Conservation (phyloP, 2,113 vertebrate species). For the Myrmecophaga tridactyla region DNA sequence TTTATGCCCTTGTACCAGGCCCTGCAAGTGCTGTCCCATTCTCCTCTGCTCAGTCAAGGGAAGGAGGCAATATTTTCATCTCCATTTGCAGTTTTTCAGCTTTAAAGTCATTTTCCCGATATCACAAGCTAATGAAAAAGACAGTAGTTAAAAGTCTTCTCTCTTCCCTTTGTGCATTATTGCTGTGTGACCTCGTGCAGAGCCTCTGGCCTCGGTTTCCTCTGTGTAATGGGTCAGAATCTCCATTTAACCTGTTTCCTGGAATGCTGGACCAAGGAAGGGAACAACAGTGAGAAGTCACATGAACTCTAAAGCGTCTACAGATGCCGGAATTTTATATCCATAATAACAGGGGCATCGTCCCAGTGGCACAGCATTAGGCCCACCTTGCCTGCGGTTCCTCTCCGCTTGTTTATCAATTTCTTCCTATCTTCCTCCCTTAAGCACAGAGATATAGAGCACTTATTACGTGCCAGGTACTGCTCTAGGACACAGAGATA, state of each 20-base stretch:
- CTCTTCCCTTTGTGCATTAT: too few species aligned
- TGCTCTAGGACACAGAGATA: not conserved
- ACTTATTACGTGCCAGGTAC: not conserved
- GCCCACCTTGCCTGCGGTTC: accelerated
- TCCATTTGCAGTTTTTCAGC: not conserved
- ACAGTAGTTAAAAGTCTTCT: accelerated
- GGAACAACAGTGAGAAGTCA: not conserved
- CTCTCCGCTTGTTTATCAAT: not conserved
- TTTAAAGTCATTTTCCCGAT: not conserved
- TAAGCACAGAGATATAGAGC: not conserved
- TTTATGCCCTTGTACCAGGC: not conserved
- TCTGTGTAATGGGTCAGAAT: accelerated
- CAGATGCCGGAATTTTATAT: accelerated
- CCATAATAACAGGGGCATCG: accelerated
- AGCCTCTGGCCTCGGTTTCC: accelerated
- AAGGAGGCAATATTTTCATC: accelerated
- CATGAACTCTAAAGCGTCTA: accelerated
- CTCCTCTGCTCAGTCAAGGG: not conserved
- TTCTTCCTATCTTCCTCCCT: not conserved
- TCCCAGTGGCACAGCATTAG: not conserved
- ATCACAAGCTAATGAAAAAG: too few species aligned
- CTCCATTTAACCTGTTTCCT: not conserved
- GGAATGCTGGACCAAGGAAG: not conserved
- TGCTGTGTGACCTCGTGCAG: not conserved
- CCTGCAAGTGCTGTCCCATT: accelerated